Percentiles rank a stretch among this genome's conserved stretches.
Conservation (phyloP, 2,113 vertebrate genomes). For the Thalassoma bifasciatum region DNA sequence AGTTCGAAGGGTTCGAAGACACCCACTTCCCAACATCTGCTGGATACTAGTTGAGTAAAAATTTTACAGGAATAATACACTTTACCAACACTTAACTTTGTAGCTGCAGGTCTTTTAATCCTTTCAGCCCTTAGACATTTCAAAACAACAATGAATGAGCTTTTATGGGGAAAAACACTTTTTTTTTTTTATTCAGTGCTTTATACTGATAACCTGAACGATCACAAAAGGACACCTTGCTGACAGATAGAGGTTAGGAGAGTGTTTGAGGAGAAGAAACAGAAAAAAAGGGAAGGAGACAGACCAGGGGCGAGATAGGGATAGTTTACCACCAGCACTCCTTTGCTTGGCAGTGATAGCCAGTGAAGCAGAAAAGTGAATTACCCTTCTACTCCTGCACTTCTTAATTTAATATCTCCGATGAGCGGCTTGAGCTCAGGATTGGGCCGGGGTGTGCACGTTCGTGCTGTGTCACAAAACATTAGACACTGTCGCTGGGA, state of each 20-base stretch:
- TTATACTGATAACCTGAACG: slow-evolving; percentile 8
- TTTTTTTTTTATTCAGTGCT: not conserved
- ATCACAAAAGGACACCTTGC: slow-evolving; percentile 6
- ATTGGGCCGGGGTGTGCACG: slow-evolving; percentile 87
- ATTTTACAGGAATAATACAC: not conserved
- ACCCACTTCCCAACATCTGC: too few species aligned
- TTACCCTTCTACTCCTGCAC: slow-evolving; percentile 96
- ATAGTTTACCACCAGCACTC: slow-evolving; percentile 82
- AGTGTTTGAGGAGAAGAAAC: slow-evolving; percentile 21
- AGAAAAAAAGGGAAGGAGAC: slow-evolving; percentile 1
- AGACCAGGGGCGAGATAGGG: slow-evolving; percentile 61
- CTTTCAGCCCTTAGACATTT: not conserved
- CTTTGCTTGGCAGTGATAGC: slow-evolving; percentile 86
- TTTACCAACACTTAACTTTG: not conserved
- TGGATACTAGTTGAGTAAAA: too few species aligned
- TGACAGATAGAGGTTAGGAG: slow-evolving; percentile 14
- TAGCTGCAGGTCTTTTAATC: not conserved
- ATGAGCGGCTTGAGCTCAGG: slow-evolving; percentile 86
- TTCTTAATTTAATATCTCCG: slow-evolving; percentile 99
- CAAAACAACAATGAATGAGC: not conserved
- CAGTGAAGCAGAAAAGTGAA: slow-evolving; percentile 98
- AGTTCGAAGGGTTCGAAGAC: too few species aligned
- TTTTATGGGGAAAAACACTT: not conserved
- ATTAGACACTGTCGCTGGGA: slow-evolving; percentile 90
- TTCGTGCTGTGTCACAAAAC: slow-evolving; percentile 94